phyloP scores from a whole-genome alignment of 2,797 vertebrate genomes.

The Morelia viridis region DNA sequence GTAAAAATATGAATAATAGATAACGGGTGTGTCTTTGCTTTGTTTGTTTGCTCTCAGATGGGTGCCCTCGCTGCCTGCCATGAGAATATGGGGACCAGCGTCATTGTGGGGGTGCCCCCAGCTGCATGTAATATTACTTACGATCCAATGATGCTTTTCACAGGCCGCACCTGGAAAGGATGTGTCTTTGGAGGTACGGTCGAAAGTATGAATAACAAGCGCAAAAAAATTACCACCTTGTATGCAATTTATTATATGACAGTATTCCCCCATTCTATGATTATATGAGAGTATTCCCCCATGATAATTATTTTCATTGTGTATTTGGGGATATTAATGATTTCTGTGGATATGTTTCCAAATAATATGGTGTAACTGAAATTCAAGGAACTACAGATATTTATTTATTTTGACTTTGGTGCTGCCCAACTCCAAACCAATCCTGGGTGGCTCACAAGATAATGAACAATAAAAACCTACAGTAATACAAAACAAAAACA shows the following conservation, averaged over 20 bases:
- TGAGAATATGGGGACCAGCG: slow-evolving; percentile 60
- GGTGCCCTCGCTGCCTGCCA: slow-evolving; percentile 71
- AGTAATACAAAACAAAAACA: not conserved
- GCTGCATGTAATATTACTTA: slow-evolving; percentile 58
- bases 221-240: not conserved
- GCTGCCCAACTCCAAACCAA: not conserved
- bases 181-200: slow-evolving; percentile 69
- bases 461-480: too few relatives aligned
- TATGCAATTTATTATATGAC: not conserved
- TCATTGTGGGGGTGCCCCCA: slow-evolving; percentile 71
- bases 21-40: not conserved
- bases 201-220: not conserved
- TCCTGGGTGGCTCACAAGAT: not conserved
- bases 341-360: not conserved
- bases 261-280: not conserved
- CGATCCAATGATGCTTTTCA: slow-evolving; percentile 70
- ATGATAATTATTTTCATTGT: not conserved
- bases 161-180: slow-evolving; percentile 72
- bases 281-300: not conserved
- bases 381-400: not conserved
- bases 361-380: not conserved
- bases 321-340: not conserved
- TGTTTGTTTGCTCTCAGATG: slow-evolving; percentile 48
- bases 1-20: not conserved
- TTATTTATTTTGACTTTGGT: not conserved